Percentiles rank a stretch among this genome's conserved stretches.
phyloP scores from a whole-genome alignment of 2,113 vertebrate genomes.

The Aegithalos caudatus region DNA sequence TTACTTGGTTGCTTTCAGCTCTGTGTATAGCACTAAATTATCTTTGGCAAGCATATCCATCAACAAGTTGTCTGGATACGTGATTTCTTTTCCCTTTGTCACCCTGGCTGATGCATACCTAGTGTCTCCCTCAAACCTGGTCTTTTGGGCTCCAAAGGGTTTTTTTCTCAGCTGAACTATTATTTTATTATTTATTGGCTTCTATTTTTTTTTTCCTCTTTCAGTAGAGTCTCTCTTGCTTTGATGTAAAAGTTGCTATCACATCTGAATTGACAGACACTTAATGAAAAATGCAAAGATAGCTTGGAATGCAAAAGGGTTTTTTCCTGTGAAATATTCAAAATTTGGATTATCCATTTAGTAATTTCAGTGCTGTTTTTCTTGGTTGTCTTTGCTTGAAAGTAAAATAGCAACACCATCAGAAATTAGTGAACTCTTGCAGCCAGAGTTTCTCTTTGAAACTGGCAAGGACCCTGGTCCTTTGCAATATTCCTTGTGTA shows the following conservation, averaged over 20 bases:
- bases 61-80: constrained; percentile 30
- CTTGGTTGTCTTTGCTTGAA: not conserved
- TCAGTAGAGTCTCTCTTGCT: not conserved
- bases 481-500: not conserved
- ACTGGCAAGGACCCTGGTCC: not conserved
- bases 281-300: not conserved
- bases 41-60: constrained; percentile 66
- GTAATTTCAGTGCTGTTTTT: not conserved
- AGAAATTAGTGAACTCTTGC: not conserved
- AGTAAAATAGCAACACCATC: not conserved
- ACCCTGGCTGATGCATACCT: not conserved
- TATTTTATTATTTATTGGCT: not conserved
- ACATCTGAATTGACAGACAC: not conserved
- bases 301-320: not conserved
- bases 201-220: not conserved
- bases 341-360: not conserved
- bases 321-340: not conserved
- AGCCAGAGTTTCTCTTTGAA: not conserved
- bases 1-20: constrained; percentile 48
- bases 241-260: not conserved
- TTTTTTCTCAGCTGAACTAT: not conserved
- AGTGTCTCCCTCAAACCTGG: not conserved
- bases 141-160: not conserved
- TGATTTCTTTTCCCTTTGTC: constrained; percentile 9
- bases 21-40: constrained; percentile 32